These are phyloP conservation scores for Kryphioiulus occultus DNA, from an alignment of 2,888 invertebrate species.

Conservation along the genomic window DNA sequence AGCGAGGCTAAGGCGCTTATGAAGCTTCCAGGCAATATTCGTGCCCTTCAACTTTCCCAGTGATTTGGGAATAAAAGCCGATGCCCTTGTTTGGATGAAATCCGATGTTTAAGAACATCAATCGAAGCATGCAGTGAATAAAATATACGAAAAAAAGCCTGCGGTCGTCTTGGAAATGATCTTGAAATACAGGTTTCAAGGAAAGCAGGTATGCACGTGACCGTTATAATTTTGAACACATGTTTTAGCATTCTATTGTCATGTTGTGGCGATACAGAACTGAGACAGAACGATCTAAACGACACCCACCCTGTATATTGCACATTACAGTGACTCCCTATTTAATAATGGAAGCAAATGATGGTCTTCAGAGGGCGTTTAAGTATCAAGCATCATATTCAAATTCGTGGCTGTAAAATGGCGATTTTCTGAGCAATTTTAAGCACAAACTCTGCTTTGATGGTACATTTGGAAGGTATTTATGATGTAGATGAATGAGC, in stretches of 20 bases:
- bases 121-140: neutral
- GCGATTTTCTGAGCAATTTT: neutral
- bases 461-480: neutral
- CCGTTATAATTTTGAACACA: no score
- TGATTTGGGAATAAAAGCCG: neutral
- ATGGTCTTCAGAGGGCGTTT: neutral
- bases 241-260: no score
- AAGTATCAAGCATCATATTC: neutral
- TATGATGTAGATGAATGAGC: constrained; percentile 1
- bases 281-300: neutral
- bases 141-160: neutral
- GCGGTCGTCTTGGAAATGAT: no score
- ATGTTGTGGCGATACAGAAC: no score
- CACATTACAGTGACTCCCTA: neutral
- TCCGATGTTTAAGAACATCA: neutral
- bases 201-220: no score
- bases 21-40: neutral
- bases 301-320: neutral
- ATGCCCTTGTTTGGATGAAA: neutral
- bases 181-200: no score
- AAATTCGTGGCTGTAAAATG: neutral
- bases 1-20: neutral
- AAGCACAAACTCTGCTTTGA: neutral
- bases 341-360: neutral
- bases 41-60: neutral